Conservation (phyloP, 2,888 invertebrate species). For the Colostygia pectinataria region DNA sequence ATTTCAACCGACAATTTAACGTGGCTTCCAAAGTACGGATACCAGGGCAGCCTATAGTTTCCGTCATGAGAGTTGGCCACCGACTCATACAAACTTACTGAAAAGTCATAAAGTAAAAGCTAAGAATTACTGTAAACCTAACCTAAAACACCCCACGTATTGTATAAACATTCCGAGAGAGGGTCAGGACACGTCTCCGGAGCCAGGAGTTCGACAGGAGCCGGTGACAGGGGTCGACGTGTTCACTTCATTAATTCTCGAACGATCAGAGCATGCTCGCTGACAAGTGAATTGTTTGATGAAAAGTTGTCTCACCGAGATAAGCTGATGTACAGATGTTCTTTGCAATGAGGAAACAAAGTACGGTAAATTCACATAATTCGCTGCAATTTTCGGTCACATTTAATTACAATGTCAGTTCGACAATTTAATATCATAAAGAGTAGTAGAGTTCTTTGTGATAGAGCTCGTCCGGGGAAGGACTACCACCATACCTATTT, state of each 20-base stretch:
- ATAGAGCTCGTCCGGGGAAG: too few species aligned
- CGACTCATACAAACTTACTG: too few species aligned
- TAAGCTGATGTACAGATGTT: constrained; percentile 20
- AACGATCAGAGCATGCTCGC: constrained; percentile 58
- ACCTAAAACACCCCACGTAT: constrained; percentile 51
- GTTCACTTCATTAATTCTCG: constrained; percentile 80
- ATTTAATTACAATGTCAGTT: too few species aligned
- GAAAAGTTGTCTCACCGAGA: constrained; percentile 22
- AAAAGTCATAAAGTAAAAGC: background rate
- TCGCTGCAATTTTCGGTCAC: too few species aligned
- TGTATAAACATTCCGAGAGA: constrained; percentile 68
- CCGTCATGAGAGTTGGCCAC: too few species aligned
- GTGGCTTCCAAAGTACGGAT: too few species aligned
- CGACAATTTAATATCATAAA: too few species aligned
- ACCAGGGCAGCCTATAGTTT: too few species aligned
- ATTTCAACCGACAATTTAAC: too few species aligned
- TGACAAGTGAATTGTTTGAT: constrained; percentile 35
- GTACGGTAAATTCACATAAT: too few species aligned
- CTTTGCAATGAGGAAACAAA: constrained; percentile 6
- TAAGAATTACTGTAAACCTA: constrained; percentile 14
- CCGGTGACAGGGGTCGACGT: constrained; percentile 77
- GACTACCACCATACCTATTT: too few species aligned
- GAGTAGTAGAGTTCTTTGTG: too few species aligned
- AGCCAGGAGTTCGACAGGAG: constrained; percentile 55
- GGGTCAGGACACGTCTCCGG: constrained; percentile 47